phyloP scores from a whole-genome alignment of 2,888 invertebrate species.

The Philonicus albiceps region DNA sequence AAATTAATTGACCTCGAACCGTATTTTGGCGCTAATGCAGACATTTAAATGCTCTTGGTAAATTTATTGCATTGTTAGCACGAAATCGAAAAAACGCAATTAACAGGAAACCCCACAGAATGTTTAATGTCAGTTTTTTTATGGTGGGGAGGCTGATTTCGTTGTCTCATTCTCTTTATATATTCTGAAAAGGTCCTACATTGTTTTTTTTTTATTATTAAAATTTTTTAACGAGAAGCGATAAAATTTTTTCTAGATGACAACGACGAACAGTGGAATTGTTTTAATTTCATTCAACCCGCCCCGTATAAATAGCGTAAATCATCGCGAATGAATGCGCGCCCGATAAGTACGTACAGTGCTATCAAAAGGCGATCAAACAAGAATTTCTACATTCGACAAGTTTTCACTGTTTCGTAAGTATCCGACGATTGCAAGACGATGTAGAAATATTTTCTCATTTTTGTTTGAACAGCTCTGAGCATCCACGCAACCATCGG shows the following conservation, averaged over 20 bases:
- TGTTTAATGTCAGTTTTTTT: background rate
- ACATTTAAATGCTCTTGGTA: background rate
- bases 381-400: background rate
- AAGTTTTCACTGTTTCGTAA: background rate
- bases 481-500: background rate
- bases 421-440: background rate
- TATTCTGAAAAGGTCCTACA: background rate
- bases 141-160: background rate
- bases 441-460: background rate
- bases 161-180: background rate
- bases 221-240: background rate
- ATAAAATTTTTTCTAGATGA: background rate
- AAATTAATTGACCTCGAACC: slow-evolving; percentile 25
- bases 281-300: background rate
- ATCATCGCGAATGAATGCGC: background rate
- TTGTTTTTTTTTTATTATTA: background rate
- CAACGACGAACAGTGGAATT: background rate
- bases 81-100: slow-evolving; percentile 1
- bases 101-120: background rate
- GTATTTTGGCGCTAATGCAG: background rate
- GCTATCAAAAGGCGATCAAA: background rate
- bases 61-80: slow-evolving; percentile 9
- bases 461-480: background rate
- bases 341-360: background rate
- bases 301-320: background rate